Base-by-base conservation (phyloP, 2,797 vertebrate genomes). In the Myripristis murdjan region DNA sequence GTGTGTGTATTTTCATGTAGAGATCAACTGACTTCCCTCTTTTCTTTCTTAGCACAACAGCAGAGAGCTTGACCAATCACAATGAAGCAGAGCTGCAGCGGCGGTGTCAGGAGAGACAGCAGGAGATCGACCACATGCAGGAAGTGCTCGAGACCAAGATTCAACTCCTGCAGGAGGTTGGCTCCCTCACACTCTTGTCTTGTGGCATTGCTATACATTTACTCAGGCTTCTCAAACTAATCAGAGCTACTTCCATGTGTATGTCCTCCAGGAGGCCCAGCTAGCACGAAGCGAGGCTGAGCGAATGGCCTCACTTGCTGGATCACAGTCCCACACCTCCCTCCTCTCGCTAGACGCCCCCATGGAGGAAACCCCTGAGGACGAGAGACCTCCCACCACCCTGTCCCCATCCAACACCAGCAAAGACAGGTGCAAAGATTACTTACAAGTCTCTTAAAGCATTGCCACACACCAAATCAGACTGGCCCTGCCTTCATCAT, bases 121-220 rank as follows among this genome's bases (percentile, higher is more conserved):
- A 95, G 90, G 97, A 98, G 91, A 96, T 96, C 0, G 95, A 97
- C 72, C 96, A 97, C 0, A 96, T 96, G 83, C 95, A 95, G 0
- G 95, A 96, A 87, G 94, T 96, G 80, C 93, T 98, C 70, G 95
- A 97, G 86, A 96, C 95, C 75, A 98, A 97, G 90, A 96, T 96
- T 73, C 96, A 96, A 82, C 94, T 96, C 71, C 94, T 98, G 88
- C 97, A 97, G 86, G 96, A 98, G 96, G 97, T 93, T 2, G 0
- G 86, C 96, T 75, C 72, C 1, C 65, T 62, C 15, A 10, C 23
- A 37, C 23, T 35, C 24, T 59, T 22, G 20, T 14, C 16, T 15
- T 2, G 56, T 44, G 26, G 14, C 47, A 31, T 11, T 16, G 24
- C 23, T 8, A 28, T 7, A 20, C 23, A 20, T 1, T 15, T 20